Base-by-base conservation (phyloP, 2,888 invertebrate species). In the Ganaspis brasiliensis region DNA sequence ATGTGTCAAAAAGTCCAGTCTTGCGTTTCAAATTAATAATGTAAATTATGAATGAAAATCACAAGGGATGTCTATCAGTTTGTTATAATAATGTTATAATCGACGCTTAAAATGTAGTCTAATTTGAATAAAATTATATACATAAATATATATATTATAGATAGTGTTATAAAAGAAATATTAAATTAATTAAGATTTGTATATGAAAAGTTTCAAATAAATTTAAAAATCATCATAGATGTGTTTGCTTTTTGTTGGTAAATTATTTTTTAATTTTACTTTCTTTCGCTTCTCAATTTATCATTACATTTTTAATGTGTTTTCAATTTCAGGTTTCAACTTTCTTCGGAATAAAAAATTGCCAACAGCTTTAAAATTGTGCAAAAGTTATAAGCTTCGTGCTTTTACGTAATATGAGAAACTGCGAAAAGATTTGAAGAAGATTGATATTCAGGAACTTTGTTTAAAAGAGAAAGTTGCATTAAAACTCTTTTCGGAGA, bases 121-220 rank as follows among this genome's bases (percentile, higher is more conserved):
- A 56, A 56, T 56, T 12, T 56, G 12, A 56, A 14, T 24, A 14
- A 26, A 56, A 56, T 56, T 24, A 56, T 12, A 56, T 21, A 24
- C n/a, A 35, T 49, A 49, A n/a, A 40, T 63, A 63, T 35, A 21
- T 10, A 61, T 67, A 24, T 14, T 67, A 26, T 24, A 40, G 19
- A 52, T 52, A 52, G 52, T 9, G 52, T 52, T 52, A 45, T 14
- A 14, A 14, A 45, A 52, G 21, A 67, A 63, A 37, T 9, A 59
- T 6, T 59, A 59, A 59, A 26, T 59, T n/a, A 59, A 14, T 35
- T 12, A 16, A 61, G 24, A 45, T 67, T 67, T 67, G 67, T 67
- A 45, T 67, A 67, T 67, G 67, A 67, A 26, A 45, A 67, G 67
- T 67, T 67, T 67, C 24, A 67, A 67, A 67, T 67, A 67, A 67